A percentile compares a stretch with the other conserved stretches of the same genome.
phyloP scores from a whole-genome alignment of 2,888 invertebrate species.

The Cheilosia vulpina region DNA sequence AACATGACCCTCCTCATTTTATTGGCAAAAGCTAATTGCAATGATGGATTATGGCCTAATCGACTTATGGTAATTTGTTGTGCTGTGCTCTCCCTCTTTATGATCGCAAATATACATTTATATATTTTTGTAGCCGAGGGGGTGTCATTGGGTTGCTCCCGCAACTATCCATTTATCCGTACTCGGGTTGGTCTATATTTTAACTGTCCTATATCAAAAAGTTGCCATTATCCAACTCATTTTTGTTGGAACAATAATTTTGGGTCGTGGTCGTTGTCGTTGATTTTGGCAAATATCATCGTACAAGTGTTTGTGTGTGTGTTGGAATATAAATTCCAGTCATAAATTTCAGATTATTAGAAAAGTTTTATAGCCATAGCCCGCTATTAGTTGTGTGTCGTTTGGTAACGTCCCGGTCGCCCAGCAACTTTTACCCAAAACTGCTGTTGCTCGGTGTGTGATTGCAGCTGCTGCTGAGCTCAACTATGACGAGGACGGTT shows the following conservation, averaged over 20 bases:
- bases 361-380: slow-evolving; percentile 67
- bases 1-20: slow-evolving; percentile 30
- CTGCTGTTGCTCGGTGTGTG: slow-evolving; percentile 67
- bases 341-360: slow-evolving; percentile 75
- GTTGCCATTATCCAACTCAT: slow-evolving; percentile 59
- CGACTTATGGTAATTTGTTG: slow-evolving; percentile 70
- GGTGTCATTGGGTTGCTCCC: not conserved
- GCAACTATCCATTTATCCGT: too few relatives aligned
- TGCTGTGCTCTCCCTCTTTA: slow-evolving; percentile 6
- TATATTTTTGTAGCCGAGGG: not conserved
- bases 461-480: slow-evolving; percentile 62
- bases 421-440: slow-evolving; percentile 31
- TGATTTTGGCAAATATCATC: slow-evolving; percentile 70
- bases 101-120: slow-evolving; percentile 3
- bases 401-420: not conserved
- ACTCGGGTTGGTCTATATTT: slow-evolving; percentile 49
- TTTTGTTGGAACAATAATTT: slow-evolving; percentile 59
- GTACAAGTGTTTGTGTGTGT: slow-evolving; percentile 33
- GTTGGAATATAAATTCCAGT: slow-evolving; percentile 71
- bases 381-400: slow-evolving; percentile 5
- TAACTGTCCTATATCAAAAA: slow-evolving; percentile 58
- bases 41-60: slow-evolving; percentile 74
- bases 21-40: slow-evolving; percentile 69
- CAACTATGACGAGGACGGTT: slow-evolving; percentile 23
- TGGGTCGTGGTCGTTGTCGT: slow-evolving; percentile 32